Percentiles rank a stretch among this genome's conserved stretches.
Evolutionary conservation across 2,888 invertebrate species (phyloP).

Genomic region (Junonia oenone): DNA sequence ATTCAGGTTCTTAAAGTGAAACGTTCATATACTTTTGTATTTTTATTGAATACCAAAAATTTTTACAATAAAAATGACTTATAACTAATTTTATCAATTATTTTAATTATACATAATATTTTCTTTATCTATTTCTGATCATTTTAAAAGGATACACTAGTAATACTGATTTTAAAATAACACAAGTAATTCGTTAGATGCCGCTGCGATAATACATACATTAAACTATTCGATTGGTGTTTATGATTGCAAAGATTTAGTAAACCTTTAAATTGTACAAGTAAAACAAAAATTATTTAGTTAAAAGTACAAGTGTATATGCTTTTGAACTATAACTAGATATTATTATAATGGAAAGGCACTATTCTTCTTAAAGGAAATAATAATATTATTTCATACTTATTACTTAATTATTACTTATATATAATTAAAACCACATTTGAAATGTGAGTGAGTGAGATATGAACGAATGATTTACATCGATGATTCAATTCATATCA

Average conservation of each 20-base stretch:
- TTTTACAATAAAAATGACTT: constrained; percentile 62
- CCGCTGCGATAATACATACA: neutral
- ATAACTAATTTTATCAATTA: constrained; percentile 55
- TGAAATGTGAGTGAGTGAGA: neutral
- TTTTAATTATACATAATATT: constrained; percentile 52
- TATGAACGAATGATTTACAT: neutral
- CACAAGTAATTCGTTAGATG: constrained; percentile 48
- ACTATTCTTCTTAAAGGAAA: constrained; percentile 63
- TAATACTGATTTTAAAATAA: constrained; percentile 16
- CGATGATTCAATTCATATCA: neutral
- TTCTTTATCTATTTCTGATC: constrained; percentile 22
- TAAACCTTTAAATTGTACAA: neutral
- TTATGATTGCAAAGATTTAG: neutral
- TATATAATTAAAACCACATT: neutral
- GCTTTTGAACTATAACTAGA: constrained; percentile 17
- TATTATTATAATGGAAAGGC: constrained; percentile 53
- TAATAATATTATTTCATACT: constrained; percentile 4
- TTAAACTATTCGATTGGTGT: constrained; percentile 1
- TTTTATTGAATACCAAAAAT: constrained; percentile 59
- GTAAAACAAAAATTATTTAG: constrained; percentile 5
- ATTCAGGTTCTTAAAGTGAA: no score
- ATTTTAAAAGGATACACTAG: constrained; percentile 37
- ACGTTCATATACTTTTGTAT: constrained; percentile 17
- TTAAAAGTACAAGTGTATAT: constrained; percentile 18
- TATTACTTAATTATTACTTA: neutral